Base-by-base conservation (phyloP, 2,888 invertebrate genomes). In the Timema cristinae region DNA sequence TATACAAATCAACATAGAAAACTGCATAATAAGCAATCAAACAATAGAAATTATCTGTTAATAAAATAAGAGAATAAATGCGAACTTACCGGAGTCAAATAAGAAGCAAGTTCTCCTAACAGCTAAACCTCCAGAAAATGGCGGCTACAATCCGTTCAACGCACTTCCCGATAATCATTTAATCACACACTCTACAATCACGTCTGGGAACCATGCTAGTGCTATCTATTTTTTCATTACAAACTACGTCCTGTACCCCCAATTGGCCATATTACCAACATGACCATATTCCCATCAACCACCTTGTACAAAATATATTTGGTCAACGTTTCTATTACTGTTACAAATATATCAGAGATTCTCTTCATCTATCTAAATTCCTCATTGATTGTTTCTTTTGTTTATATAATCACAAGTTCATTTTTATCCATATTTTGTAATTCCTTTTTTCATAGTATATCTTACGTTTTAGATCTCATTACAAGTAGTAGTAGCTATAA, bases 191-290 rank as follows among this genome's bases (percentile, higher is more conserved):
- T 59, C 16, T 6, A 13, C n/a, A 59, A 16, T 9, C 7, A 59
- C 13, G 59, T 7, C 59, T 11, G 59, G n/a, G 7, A 59, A 59
- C 7, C 59, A 59, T 59, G n/a, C n/a, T 7, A 59, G 59, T 11
- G 13, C 59, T 59, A 59, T 16, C 59, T 13, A 7, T 59, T 7
- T 6, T 9, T 59, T 59, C 59, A n/a, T 7, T 7, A 11, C 59
- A 11, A 9, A 59, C 59, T 59, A 59, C 59, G 59, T 11, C 6
- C 7, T 8, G 7, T 13, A 16, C 59, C 7, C 7, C 59, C 59
- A 59, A 13, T 11, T 11, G n/a, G 59, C 59, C 59, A 59, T 59
- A 13, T 59, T 8, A 59, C 59, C 59, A 59, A 56, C 56, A 13
- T 56, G 56, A 16, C 56, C 56, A 56, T 56, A 56, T 13, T 13